Evolutionary conservation across 2,797 vertebrate species (phyloP).

Genomic region (Hirundo rustica): DNA sequence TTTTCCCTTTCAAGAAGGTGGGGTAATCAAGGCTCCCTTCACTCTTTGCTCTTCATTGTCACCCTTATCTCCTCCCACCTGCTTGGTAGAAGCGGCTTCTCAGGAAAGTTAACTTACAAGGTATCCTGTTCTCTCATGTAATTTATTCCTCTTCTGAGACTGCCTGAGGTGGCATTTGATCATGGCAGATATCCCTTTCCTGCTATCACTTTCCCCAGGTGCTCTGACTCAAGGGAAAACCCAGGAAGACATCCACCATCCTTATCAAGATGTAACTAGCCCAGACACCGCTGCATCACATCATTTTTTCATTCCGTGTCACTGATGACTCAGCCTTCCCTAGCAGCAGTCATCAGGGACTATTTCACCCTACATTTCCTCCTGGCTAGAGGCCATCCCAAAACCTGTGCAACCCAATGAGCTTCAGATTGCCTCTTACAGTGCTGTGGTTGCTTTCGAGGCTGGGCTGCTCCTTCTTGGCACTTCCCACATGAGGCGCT

Average conservation of each 20-base stretch:
- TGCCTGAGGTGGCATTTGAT: neutral
- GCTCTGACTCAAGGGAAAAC: conserved; percentile 39
- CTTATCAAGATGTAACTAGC: conserved; percentile 58
- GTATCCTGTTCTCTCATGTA: neutral
- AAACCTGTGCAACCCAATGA: neutral
- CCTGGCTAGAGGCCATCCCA: neutral
- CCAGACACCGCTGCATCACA: neutral
- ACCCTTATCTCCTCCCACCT: neutral
- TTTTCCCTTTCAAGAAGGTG: neutral
- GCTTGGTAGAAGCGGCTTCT: neutral
- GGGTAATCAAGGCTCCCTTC: neutral
- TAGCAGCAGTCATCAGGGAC: neutral
- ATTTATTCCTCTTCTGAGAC: neutral
- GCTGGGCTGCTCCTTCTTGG: neutral
- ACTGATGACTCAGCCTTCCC: conserved; percentile 6
- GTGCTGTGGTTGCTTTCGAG: neutral
- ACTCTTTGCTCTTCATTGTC: neutral
- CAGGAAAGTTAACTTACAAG: neutral
- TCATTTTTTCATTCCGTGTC: neutral
- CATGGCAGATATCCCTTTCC: neutral
- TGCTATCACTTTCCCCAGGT: conserved; percentile 4
- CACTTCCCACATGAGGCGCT: rapidly evolving
- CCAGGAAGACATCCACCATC: neutral
- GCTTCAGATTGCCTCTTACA: neutral
- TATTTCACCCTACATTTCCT: conserved; percentile 4